Percentiles rank a stretch among this genome's conserved stretches.
phyloP scores from a whole-genome alignment of 1,140 invertebrate species.

The Calephelis virginiensis region DNA sequence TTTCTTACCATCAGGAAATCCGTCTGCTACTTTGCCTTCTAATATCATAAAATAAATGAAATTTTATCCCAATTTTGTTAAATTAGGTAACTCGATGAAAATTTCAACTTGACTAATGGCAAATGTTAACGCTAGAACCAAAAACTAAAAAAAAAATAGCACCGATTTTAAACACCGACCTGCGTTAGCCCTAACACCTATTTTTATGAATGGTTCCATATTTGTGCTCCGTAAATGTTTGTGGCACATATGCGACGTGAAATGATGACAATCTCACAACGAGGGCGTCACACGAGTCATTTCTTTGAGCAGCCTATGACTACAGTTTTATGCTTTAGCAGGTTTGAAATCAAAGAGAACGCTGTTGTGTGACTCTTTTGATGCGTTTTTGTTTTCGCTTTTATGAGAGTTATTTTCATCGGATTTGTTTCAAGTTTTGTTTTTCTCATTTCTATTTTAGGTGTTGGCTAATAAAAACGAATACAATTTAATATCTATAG shows the following conservation, averaged over 20 bases:
- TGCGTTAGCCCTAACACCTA: background rate
- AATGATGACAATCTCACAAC: background rate
- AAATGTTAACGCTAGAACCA: too few species aligned
- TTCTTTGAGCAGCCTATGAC: slow-evolving; percentile 10
- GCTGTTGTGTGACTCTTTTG: background rate
- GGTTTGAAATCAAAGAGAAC: slow-evolving; percentile 6
- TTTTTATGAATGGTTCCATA: background rate
- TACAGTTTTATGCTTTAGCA: slow-evolving; percentile 10
- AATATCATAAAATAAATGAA: too few species aligned
- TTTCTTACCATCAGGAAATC: too few species aligned
- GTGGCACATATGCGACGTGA: background rate
- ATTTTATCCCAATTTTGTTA: too few species aligned
- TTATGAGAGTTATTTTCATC: background rate
- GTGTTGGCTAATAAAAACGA: too few species aligned
- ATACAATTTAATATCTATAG: too few species aligned
- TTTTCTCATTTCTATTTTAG: too few species aligned
- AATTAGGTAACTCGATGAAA: too few species aligned
- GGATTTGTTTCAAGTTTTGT: background rate
- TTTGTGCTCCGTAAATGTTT: slow-evolving; percentile 1
- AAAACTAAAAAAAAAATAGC: too few species aligned
- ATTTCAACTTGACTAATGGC: too few species aligned
- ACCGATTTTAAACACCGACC: too few species aligned
- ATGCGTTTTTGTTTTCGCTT: background rate
- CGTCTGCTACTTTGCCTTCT: too few species aligned
- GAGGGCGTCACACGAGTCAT: background rate